phyloP scores from a whole-genome alignment of 2,797 vertebrate genomes.

The Percopsis omiscomaycus region DNA sequence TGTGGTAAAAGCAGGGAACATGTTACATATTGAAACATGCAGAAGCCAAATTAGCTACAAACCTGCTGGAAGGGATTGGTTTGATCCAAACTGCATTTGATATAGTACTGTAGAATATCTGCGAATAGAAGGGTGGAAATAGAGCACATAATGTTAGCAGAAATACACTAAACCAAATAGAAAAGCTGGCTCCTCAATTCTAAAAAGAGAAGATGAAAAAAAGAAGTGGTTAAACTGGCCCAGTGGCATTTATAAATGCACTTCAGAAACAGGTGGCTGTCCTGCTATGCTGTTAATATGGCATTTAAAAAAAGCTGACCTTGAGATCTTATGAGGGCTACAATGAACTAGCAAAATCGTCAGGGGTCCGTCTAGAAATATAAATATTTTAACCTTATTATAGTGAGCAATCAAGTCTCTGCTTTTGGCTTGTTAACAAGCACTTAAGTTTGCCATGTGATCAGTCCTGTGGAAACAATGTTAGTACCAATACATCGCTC shows the following conservation, averaged over 20 bases:
- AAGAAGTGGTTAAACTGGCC: too few species aligned
- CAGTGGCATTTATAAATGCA: not conserved
- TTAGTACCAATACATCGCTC: not conserved
- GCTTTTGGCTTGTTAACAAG: constrained; percentile 1
- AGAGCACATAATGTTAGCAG: constrained; percentile 1
- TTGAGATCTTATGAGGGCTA: not conserved
- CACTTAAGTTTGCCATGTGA: not conserved
- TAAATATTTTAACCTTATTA: too few species aligned
- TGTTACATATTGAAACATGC: not conserved
- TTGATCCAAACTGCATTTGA: constrained; percentile 83
- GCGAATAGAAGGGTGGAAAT: constrained; percentile 24
- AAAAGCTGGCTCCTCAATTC: not conserved
- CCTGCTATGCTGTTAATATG: not conserved
- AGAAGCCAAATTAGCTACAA: constrained; percentile 59
- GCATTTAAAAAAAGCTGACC: constrained; percentile 1
- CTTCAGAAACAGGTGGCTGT: not conserved
- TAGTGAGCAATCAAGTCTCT: not conserved
- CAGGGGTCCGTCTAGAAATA: not conserved
- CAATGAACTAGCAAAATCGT: not conserved
- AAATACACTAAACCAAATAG: not conserved
- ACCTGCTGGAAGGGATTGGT: constrained; percentile 94
- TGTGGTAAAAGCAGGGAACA: not conserved
- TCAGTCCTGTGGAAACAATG: not conserved
- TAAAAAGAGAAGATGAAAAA: too few species aligned
- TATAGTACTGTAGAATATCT: constrained; percentile 92